These are phyloP conservation scores for Mechanitis mazaeus DNA, from an alignment of 2,888 invertebrate species.

Conservation along the genomic window DNA sequence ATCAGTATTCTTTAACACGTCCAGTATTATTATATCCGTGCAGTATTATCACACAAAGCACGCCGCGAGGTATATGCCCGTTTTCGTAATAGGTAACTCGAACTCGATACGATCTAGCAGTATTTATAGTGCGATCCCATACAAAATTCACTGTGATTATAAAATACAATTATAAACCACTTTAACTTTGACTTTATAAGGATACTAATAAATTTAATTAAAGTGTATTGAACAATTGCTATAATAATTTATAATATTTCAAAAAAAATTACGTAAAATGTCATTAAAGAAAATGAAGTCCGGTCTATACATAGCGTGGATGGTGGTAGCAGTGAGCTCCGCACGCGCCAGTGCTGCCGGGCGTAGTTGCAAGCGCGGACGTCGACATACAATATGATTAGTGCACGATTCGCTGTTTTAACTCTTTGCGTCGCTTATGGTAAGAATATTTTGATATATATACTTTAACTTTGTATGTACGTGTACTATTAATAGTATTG, in stretches of 20 bases:
- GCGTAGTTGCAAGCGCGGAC: slow-evolving; percentile 58
- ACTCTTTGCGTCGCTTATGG: slow-evolving; percentile 60
- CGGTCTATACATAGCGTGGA: slow-evolving; percentile 47
- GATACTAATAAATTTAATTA: background rate
- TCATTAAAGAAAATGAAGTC: slow-evolving; percentile 24
- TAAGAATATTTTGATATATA: slow-evolving; percentile 39
- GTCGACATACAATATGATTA: slow-evolving; percentile 53
- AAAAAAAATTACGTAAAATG: slow-evolving; percentile 5
- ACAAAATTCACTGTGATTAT: background rate
- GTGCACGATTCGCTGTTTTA: slow-evolving; percentile 55
- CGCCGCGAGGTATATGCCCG: slow-evolving; percentile 52
- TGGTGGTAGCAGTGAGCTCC: slow-evolving; percentile 40
- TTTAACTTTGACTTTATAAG: background rate
- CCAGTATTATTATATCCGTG: slow-evolving; percentile 12
- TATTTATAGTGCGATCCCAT: slow-evolving; percentile 47
- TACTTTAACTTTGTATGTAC: slow-evolving; percentile 7
- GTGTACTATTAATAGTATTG: background rate
- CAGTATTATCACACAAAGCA: slow-evolving; percentile 52
- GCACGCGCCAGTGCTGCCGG: slow-evolving; percentile 60
- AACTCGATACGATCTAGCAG: slow-evolving; percentile 36
- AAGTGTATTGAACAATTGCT: background rate
- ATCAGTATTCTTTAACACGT: slow-evolving; percentile 2
- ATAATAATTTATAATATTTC: background rate
- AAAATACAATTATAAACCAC: background rate
- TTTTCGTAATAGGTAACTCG: slow-evolving; percentile 65